Percentiles rank a stretch among this genome's conserved stretches.
Conservation (phyloP, 2,797 vertebrate genomes). For the Otus scops region DNA sequence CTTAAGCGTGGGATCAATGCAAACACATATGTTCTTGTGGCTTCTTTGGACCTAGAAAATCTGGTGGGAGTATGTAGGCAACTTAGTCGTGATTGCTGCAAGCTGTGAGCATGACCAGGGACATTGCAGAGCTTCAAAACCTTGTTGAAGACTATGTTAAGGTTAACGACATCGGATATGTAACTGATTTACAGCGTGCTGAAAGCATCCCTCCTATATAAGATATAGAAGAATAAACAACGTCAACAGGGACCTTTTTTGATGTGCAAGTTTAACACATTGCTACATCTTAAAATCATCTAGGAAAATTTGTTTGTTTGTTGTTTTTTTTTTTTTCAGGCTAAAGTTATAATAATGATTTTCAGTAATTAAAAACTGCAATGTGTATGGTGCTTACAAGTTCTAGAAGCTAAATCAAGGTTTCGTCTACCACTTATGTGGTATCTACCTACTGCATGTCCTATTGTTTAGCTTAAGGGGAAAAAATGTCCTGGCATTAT, state of each 20-base stretch:
- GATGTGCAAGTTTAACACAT: background rate
- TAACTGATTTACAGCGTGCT: background rate
- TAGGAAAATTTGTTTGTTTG: background rate
- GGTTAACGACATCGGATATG: background rate
- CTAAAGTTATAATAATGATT: background rate
- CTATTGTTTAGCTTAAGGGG: background rate
- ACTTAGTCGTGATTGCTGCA: background rate
- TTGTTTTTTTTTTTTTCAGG: background rate
- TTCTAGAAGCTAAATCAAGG: background rate
- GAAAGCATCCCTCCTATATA: background rate
- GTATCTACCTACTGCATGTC: background rate
- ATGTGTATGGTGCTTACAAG: background rate
- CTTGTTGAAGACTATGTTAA: background rate
- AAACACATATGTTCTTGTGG: constrained; percentile 17
- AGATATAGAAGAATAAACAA: background rate
- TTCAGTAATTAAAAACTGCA: background rate
- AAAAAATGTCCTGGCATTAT: background rate
- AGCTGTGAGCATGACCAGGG: constrained; percentile 9
- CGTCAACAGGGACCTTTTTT: background rate
- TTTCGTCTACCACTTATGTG: background rate
- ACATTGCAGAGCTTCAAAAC: background rate
- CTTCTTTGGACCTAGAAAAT: constrained; percentile 13
- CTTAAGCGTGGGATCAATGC: background rate
- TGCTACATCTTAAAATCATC: background rate
- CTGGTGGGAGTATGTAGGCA: background rate